Percentiles rank a stretch among this genome's conserved stretches.
phyloP scores from a whole-genome alignment of 2,113 vertebrate genomes.

The Grammomys dolichurus region DNA sequence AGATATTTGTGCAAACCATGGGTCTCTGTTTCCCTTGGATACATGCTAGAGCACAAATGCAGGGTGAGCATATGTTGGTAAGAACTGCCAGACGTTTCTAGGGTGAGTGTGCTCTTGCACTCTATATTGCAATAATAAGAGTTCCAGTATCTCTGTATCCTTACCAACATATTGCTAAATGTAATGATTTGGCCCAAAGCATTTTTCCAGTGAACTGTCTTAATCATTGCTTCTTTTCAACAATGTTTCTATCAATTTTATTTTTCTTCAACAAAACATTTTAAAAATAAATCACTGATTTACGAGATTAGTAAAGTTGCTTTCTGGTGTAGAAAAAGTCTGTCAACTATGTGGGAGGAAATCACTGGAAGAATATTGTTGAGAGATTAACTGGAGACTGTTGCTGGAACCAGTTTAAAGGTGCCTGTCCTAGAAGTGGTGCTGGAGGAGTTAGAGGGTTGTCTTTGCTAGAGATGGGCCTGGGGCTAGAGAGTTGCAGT shows the following conservation, averaged over 20 bases:
- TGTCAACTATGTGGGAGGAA: constrained; percentile 45
- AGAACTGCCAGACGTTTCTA: constrained; percentile 27
- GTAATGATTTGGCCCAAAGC: background rate
- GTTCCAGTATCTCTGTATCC: background rate
- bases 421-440: background rate
- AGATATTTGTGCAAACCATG: background rate
- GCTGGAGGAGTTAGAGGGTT: background rate
- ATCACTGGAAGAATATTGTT: constrained; percentile 30
- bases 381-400: background rate
- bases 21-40: constrained; percentile 10
- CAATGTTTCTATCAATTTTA: constrained; percentile 26
- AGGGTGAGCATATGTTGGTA: background rate
- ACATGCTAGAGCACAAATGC: background rate
- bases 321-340: constrained; percentile 39
- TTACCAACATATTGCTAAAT: background rate
- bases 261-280: constrained; percentile 22
- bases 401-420: constrained; percentile 14
- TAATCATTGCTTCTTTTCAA: constrained; percentile 16
- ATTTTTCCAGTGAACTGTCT: constrained; percentile 15
- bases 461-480: background rate
- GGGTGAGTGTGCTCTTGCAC: background rate
- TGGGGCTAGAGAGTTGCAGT: background rate
- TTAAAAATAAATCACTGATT: background rate
- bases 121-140: background rate
- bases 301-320: constrained; percentile 5